These are phyloP conservation scores for Chaetops frenatus DNA, from an alignment of 2,113 vertebrate species.

Conservation along the genomic window DNA sequence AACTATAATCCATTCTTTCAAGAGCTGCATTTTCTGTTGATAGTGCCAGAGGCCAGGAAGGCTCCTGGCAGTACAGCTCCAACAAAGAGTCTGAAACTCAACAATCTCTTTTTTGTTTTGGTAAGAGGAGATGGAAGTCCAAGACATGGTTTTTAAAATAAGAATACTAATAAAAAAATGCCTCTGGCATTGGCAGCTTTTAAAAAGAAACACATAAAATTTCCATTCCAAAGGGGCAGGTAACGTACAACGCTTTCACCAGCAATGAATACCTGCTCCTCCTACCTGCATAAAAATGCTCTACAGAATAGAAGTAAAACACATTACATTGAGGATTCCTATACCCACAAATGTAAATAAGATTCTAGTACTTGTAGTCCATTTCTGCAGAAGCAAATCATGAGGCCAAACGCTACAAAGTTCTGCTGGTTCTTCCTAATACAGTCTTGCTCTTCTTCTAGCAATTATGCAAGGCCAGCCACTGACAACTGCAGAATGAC, in stretches of 20 bases:
- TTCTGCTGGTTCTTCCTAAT: not conserved
- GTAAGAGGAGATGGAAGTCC: not conserved
- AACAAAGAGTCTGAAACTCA: not conserved
- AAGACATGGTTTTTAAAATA: not conserved
- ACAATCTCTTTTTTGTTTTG: not conserved
- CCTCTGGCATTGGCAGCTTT: not conserved
- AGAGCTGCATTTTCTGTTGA: not conserved
- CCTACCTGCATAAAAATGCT: not conserved
- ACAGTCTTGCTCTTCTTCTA: not conserved
- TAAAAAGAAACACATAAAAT: not conserved
- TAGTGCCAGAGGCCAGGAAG: conserved; percentile 36
- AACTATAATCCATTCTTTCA: conserved; percentile 4
- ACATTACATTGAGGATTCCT: not conserved
- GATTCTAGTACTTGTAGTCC: not conserved
- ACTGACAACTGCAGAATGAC: not conserved
- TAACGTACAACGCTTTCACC: not conserved
- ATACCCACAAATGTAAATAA: not conserved
- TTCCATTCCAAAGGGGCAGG: not conserved
- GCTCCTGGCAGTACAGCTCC: not conserved
- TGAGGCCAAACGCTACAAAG: not conserved
- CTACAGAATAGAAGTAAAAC: not conserved
- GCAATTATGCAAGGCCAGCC: not conserved
- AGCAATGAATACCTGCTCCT: not conserved
- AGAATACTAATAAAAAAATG: not conserved
- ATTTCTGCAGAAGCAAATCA: not conserved